A percentile compares a stretch with the other conserved stretches of the same genome.
phyloP scores from a whole-genome alignment of 2,888 invertebrate genomes.

The Papilio protenor region DNA sequence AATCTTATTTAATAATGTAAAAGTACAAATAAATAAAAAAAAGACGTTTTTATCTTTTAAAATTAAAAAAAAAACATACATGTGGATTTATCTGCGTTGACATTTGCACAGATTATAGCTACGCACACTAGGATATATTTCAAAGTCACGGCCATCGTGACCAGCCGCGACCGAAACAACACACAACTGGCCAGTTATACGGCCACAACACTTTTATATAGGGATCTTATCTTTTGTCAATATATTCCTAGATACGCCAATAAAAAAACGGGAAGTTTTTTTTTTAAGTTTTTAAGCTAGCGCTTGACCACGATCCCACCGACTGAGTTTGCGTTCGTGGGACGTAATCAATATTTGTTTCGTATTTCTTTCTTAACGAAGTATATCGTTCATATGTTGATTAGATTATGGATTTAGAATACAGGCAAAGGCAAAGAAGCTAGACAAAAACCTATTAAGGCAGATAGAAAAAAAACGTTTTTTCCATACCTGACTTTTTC shows the following conservation, averaged over 20 bases:
- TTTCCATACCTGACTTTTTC: too few relatives aligned
- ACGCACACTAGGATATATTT: slow-evolving; percentile 65
- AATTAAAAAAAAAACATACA: slow-evolving; percentile 62
- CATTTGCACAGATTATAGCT: slow-evolving; percentile 66
- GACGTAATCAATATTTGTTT: not conserved
- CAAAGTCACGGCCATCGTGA: slow-evolving; percentile 74
- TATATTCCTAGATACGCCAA: slow-evolving; percentile 39
- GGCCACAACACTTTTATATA: slow-evolving; percentile 70
- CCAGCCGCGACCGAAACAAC: slow-evolving; percentile 62
- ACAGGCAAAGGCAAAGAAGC: not conserved
- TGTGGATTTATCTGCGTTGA: slow-evolving; percentile 65
- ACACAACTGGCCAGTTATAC: slow-evolving; percentile 56
- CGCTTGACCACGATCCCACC: too few relatives aligned
- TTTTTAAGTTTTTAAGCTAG: too few relatives aligned
- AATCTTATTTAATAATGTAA: not conserved
- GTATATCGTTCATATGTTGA: not conserved
- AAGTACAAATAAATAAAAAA: not conserved
- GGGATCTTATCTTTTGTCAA: slow-evolving; percentile 57
- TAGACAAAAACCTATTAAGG: not conserved
- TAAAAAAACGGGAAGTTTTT: slow-evolving; percentile 7
- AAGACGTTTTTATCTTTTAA: not conserved
- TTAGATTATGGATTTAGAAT: not conserved
- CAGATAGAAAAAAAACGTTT: too few relatives aligned
- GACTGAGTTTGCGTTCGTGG: not conserved
- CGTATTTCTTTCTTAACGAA: not conserved